Base-by-base conservation (phyloP, 2,888 invertebrate genomes). In the Lycia hirtaria region DNA sequence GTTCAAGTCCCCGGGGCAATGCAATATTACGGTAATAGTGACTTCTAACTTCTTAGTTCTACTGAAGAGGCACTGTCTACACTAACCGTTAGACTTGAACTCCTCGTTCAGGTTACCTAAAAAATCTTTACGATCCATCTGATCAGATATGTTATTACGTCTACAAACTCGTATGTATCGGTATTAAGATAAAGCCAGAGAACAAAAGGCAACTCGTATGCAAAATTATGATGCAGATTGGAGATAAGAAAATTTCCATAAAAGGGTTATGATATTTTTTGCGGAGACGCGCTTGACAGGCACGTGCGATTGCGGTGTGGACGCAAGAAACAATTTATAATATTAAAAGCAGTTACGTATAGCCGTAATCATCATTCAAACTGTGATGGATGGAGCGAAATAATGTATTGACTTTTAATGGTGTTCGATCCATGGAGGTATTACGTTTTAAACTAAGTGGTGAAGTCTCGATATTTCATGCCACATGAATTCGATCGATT, bases 221-320 rank as follows among this genome's bases (percentile, higher is more conserved):
- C 69, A 75, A 77, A 76, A 69, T 71, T 75, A 68, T 71, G 72
- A 76, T 74, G 69, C 65, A 66, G 63, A 58, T 67, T 63, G 22
- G 56, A 67, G 70, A 72, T 72, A 71, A 76, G 68, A 74, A 66
- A 73, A 74, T 67, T 67, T 68, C 62, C 67, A 64, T 73, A 69
- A 69, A 68, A 67, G 71, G 60, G 64, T 24, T 63, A 59, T 65
- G 50, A 59, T 62, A 68, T 68, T 73, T 71, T 72, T 75, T 67
- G 62, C 60, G 12, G 17, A 41, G 33, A 38, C 15, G 30, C 19
- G 2, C 40, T 50, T 41, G 45, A 35, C 24, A 56, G 51, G 51
- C 61, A 59, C 61, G 61, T 59, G 62, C 60, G 48, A 57, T 26
- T 60, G 62, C 59, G 49, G 56, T 33, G 45, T 59, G 54, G 54